Evolutionary conservation across 1,140 invertebrate species (phyloP).

Genomic region (Diuraphis noxia): DNA sequence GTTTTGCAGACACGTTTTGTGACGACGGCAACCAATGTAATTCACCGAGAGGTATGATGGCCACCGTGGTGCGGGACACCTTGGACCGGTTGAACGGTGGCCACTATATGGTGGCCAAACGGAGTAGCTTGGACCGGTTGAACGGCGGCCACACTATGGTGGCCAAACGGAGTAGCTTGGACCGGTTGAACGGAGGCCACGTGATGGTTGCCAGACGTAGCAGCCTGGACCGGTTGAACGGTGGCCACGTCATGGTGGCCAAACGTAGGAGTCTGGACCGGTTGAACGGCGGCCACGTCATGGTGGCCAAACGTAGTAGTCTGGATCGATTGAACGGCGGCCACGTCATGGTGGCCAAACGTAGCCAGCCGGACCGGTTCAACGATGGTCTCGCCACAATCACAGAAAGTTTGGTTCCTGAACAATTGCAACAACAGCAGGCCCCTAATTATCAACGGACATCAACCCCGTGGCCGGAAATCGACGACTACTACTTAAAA

Average conservation of each 20-base stretch:
- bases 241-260: neutral
- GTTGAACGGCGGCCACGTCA: neutral
- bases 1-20: slow-evolving; percentile 10
- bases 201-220: neutral
- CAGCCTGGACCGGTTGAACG: neutral
- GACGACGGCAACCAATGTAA: neutral
- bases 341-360: neutral
- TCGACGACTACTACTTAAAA: too few relatives aligned
- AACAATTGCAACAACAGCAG: neutral
- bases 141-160: neutral
- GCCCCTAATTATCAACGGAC: neutral
- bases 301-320: neutral
- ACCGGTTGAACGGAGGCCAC: neutral
- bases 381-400: neutral
- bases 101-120: neutral
- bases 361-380: neutral
- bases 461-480: neutral
- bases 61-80: neutral
- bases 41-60: neutral
- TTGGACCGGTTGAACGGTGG: neutral
- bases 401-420: neutral
- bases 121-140: neutral
- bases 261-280: neutral
- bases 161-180: neutral
- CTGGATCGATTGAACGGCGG: neutral